Conservation (phyloP, 2,888 invertebrate species). For the Apamea anceps region DNA sequence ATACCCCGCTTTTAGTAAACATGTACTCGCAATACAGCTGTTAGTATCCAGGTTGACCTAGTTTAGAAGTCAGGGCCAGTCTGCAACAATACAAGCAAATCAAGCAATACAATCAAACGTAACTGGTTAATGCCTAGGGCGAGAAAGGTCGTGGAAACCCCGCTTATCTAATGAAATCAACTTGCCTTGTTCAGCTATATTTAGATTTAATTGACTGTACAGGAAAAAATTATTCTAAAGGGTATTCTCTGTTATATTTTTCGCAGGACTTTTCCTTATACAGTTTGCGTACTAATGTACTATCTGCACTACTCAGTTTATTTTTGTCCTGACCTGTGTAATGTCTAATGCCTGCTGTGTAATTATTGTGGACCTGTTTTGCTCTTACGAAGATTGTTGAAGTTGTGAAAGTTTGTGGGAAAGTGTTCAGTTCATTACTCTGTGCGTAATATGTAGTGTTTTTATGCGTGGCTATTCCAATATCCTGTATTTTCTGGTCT, state of each 20-base stretch:
- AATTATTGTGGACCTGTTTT: constrained; percentile 28
- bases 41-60: constrained; percentile 42
- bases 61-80: constrained; percentile 52
- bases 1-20: constrained; percentile 32
- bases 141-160: constrained; percentile 39
- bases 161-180: constrained; percentile 35
- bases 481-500: constrained; percentile 13
- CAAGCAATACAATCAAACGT: constrained; percentile 45
- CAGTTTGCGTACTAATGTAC: constrained; percentile 15
- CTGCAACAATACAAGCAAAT: constrained; percentile 43
- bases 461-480: neutral
- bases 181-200: constrained; percentile 37
- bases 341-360: constrained; percentile 13
- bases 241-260: constrained; percentile 29
- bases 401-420: constrained; percentile 50
- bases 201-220: constrained; percentile 45
- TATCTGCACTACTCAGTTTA: constrained; percentile 19
- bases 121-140: constrained; percentile 21
- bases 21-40: constrained; percentile 22
- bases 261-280: constrained; percentile 42
- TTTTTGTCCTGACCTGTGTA: constrained; percentile 19
- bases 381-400: constrained; percentile 7
- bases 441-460: constrained; percentile 9
- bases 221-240: constrained; percentile 29
- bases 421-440: constrained; percentile 36